Evolutionary conservation across 2,113 vertebrate genomes (phyloP).

Genomic region (Zosterops borbonicus): DNA sequence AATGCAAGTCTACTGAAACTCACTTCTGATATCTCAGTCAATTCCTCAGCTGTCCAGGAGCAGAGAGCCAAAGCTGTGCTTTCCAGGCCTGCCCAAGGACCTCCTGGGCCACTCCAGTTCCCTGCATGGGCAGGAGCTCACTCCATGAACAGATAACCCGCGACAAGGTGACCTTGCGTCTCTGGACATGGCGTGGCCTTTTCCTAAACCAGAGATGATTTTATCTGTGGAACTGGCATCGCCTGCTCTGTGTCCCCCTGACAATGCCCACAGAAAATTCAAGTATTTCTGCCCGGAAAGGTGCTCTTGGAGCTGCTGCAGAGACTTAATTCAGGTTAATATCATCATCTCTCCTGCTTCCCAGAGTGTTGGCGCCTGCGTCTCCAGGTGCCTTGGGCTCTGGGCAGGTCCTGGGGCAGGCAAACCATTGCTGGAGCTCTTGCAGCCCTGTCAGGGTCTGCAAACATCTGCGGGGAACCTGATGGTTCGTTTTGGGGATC

Average conservation of each 20-base stretch:
- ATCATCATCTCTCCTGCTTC: neutral
- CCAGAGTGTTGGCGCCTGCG: neutral
- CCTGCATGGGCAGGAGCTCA: neutral
- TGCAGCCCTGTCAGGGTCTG: neutral
- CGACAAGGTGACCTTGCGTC: neutral
- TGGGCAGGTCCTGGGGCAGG: neutral
- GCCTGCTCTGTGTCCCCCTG: neutral
- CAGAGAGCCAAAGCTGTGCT: neutral
- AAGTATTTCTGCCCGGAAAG: neutral
- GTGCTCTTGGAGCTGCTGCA: neutral
- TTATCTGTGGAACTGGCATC: neutral
- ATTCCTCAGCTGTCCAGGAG: neutral
- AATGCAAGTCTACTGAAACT: neutral
- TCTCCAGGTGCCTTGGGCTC: neutral
- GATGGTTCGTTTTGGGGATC: too few relatives aligned
- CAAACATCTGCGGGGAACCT: too few relatives aligned
- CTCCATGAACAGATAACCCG: neutral
- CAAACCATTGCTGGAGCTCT: neutral
- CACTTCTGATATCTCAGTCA: neutral
- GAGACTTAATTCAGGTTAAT: neutral
- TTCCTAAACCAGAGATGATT: neutral
- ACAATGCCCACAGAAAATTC: neutral
- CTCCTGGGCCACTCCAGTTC: neutral
- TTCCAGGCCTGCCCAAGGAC: neutral
- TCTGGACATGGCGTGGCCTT: accelerated